Evolutionary conservation across 2,797 vertebrate genomes (phyloP).

Genomic region (Parotocinclus haroldoi): DNA sequence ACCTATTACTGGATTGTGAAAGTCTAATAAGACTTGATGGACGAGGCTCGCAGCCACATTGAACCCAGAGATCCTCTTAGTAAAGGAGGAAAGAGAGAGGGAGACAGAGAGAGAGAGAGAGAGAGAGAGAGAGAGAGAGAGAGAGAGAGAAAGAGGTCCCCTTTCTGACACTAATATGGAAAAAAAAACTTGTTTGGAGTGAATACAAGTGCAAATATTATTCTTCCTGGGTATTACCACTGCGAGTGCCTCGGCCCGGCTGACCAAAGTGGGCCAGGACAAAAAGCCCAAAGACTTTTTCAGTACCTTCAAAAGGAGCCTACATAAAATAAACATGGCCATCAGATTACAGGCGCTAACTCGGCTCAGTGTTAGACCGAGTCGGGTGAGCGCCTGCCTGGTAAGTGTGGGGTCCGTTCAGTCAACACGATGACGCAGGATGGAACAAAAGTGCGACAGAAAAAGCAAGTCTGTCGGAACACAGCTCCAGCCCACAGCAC

Average conservation of each 20-base stretch:
- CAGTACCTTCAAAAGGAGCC: conserved; percentile 76
- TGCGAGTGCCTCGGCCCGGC: conserved; percentile 77
- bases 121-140: conserved; percentile 1
- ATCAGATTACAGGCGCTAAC: conserved; percentile 80
- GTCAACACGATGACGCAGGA: conserved; percentile 85
- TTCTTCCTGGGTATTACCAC: conserved; percentile 83
- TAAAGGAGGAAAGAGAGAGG: conserved; percentile 11
- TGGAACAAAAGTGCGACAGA: conserved; percentile 82
- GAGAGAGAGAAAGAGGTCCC: conserved; percentile 28
- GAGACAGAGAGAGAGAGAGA: conserved; percentile 9
- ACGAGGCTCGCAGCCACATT: conserved; percentile 32
- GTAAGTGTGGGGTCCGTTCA: conserved; percentile 82
- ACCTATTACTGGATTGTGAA: conserved; percentile 46
- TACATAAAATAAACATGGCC: conserved; percentile 83
- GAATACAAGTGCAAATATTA: conserved; percentile 82
- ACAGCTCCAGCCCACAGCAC: conserved; percentile 75
- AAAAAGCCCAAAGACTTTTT: conserved; percentile 83
- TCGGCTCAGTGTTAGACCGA: conserved; percentile 67
- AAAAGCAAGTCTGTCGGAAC: conserved; percentile 76
- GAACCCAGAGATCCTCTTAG: conserved; percentile 32
- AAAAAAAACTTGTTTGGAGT: conserved; percentile 78
- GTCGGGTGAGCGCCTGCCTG: conserved; percentile 60
- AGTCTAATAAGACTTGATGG: conserved; percentile 46
- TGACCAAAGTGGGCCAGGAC: conserved; percentile 74
- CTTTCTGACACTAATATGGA: conserved; percentile 81